Evolutionary conservation across 2,888 invertebrate genomes (phyloP).

Genomic region (Cyaniris semiargus): DNA sequence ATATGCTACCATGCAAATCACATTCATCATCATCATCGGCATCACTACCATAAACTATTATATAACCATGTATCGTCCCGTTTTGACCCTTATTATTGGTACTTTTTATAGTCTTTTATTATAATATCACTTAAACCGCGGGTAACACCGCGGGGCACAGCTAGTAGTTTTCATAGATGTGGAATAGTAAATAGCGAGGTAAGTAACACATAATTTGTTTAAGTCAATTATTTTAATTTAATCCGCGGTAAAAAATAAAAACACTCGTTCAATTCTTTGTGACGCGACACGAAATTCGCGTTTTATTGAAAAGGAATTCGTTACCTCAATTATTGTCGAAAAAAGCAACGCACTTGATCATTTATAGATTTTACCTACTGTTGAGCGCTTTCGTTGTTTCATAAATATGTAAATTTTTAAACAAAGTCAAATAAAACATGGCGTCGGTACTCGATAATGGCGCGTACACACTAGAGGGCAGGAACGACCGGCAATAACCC

Average conservation of each 20-base stretch:
- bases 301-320: conserved; percentile 10
- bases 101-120: too few species aligned
- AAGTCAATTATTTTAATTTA: too few species aligned
- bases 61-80: too few species aligned
- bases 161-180: too few species aligned
- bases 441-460: conserved; percentile 26
- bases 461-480: conserved; percentile 33
- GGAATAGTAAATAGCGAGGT: too few species aligned
- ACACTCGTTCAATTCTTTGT: neutral
- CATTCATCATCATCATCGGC: too few species aligned
- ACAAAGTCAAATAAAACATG: conserved; percentile 37
- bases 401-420: conserved; percentile 30
- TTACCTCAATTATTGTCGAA: conserved; percentile 19
- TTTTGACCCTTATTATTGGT: too few species aligned
- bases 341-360: conserved; percentile 24
- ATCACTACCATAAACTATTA: too few species aligned
- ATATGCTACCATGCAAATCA: too few species aligned
- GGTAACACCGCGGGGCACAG: too few species aligned
- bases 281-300: neutral
- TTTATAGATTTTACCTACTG: conserved; percentile 26
- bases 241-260: neutral
- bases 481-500: neutral
- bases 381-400: conserved; percentile 29
- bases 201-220: too few species aligned
- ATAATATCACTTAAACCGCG: too few species aligned